Conservation (phyloP, 2,888 invertebrate species). For the Isoperla grammatica region DNA sequence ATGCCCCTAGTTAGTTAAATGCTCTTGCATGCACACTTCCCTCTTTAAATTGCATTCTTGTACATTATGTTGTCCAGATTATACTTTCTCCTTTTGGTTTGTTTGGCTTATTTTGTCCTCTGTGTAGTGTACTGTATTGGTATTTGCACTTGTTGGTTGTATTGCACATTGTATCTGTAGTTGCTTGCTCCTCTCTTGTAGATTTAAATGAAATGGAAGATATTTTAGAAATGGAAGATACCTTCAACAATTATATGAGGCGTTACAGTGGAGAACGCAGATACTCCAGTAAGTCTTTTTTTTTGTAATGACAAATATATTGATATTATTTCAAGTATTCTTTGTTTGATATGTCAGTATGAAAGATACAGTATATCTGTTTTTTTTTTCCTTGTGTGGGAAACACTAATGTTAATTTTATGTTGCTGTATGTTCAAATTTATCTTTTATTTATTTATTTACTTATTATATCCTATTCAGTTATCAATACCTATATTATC, state of each 20-base stretch:
- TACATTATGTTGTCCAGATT: background rate
- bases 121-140: background rate
- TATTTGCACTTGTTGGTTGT: conserved; percentile 1
- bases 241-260: conserved; percentile 3
- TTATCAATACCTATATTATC: too few species aligned
- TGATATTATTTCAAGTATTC: background rate
- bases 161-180: background rate
- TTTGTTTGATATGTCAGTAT: background rate
- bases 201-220: conserved; percentile 13
- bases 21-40: too few species aligned
- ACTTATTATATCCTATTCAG: too few species aligned
- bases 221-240: conserved; percentile 10
- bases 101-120: background rate
- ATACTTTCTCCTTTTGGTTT: background rate
- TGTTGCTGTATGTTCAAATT: too few species aligned
- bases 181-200: conserved; percentile 16
- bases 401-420: too few species aligned
- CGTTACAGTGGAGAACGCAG: conserved; percentile 16
- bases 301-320: background rate
- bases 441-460: too few species aligned
- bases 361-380: conserved; percentile 23
- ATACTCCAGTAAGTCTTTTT: conserved; percentile 24
- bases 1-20: too few species aligned
- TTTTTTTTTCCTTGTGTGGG: conserved; percentile 31
- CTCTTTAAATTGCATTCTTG: background rate